Base-by-base conservation (phyloP, 2,797 vertebrate species). In the Psittacula echo region DNA sequence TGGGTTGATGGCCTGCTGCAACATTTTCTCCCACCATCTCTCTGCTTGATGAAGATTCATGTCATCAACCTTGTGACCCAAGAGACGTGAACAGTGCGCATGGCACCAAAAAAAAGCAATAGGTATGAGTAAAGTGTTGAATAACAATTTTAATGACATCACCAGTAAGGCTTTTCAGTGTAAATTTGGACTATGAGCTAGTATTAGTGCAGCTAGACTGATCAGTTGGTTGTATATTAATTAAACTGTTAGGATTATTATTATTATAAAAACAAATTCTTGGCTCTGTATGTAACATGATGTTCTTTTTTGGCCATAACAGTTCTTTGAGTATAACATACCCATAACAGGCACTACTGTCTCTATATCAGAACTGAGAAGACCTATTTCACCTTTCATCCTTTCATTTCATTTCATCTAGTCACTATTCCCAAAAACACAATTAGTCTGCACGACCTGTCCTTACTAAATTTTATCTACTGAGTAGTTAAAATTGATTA, bases 231-330 rank as follows among this genome's bases (percentile, higher is more conserved):
- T 74, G 9, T 74, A 22, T 85, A 73, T 79, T 72, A 72, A 50
- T 79, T 66, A 73, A 32, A 61, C 37, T 51, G 5, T 41, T 61
- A 41, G 34, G 29, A 48, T 70, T 65, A 48, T 44, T 65, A 37
- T 24, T 71, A 83, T 6, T 6, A 50, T 90, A 76, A 76, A 76
- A 79, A 88, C 32, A 45, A 61, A 41, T 42, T 66, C 7, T 61
- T 48, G 37, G 2, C 32, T 89, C 48, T 2, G 0, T 30, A 10
- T 64, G 7, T 54, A 45, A 9, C 12, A 34, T 42, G 45, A 13
- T 20, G 20, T 8, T 1, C 5, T 32, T 19, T 90, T 66, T 64
- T 19, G 5, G 19, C 11, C 0, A 0, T 37, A 65, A 42, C 2
- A 5, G 4, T 18, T 74, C 18, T 75, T 81, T 45, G 11, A 51